Base-by-base conservation (phyloP, 2,797 vertebrate species). In the Paramormyrops hopkinsi region DNA sequence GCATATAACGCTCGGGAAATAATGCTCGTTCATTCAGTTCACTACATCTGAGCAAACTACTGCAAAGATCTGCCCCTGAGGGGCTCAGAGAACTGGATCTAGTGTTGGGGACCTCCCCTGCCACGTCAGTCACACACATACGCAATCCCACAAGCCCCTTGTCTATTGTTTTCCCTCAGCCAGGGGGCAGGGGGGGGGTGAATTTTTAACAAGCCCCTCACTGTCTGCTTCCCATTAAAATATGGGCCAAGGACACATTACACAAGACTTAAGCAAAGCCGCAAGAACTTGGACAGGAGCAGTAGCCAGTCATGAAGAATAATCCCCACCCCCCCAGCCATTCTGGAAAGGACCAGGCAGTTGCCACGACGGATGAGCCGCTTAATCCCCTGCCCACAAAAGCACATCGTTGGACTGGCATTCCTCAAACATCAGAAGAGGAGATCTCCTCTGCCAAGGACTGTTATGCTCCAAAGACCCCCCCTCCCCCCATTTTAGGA, bases 191-290 rank as follows among this genome's bases (percentile, higher is more conserved):
- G 48, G 48, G 4, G 46, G 41, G 56, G 37, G 37, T 11, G 44
- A 29, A 91, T 92, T 88, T 91, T 91, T 94, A 94, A 94, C 92
- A 93, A 95, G 93, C 93, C 92, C 92, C 92, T 93, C 92, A 90
- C 91, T 94, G 93, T 93, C 94, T 96, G 94, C 92, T 93, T 88
- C 92, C 94, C 91, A 93, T 95, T 95, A 96, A 94, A 95, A 94
- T 94, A 94, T 93, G 92, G 92, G 94, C 91, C 90, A 93, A 91
- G 94, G 93, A 92, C 91, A 93, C 92, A 94, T 93, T 93, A 95
- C 89, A 92, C 29, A 85, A 92, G 93, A 93, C 92, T 89, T 87
- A 90, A 93, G 93, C 89, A 90, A 95, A 94, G 88, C 95, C 93
- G 92, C 93, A 94, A 92, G 90, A 92, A 93, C 93, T 92, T 95